A percentile compares a stretch with the other conserved stretches of the same genome.
Conservation (phyloP, 1,140 invertebrate genomes). For the Sinonovacula constricta region DNA sequence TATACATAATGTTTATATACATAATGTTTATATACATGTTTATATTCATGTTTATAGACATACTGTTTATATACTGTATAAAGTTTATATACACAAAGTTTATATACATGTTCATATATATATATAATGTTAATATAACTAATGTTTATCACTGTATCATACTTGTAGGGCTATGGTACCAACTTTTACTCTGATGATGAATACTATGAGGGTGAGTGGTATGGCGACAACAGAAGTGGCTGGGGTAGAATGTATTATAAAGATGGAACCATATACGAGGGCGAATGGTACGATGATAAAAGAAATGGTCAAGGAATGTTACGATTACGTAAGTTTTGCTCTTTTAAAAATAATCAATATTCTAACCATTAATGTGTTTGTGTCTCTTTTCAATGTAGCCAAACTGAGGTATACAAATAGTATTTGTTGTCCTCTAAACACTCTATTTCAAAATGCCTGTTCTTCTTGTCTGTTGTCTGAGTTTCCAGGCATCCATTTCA, state of each 20-base stretch:
- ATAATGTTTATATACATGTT: no score
- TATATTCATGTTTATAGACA: background rate
- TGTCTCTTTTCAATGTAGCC: no score
- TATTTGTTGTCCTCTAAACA: no score
- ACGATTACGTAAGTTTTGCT: constrained; percentile 74
- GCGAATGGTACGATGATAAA: constrained; percentile 79
- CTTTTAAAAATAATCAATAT: no score
- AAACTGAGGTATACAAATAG: no score
- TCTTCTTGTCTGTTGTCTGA: no score
- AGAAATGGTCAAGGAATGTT: constrained; percentile 78
- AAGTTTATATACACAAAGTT: background rate
- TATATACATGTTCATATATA: background rate
- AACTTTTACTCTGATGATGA: constrained; percentile 76
- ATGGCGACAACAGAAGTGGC: constrained; percentile 77
- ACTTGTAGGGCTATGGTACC: constrained; percentile 77
- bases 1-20: no score
- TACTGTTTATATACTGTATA: no score
- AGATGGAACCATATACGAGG: constrained; percentile 79
- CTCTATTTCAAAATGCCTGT: no score
- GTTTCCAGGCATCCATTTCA: no score
- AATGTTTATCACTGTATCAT: background rate
- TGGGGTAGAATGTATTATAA: constrained; percentile 79
- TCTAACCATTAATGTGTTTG: no score
- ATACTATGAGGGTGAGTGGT: constrained; percentile 80
- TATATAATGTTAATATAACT: background rate